A percentile compares a stretch with the other conserved stretches of the same genome.
phyloP scores from a whole-genome alignment of 1,140 invertebrate genomes.

The Hylyphantes graminicola region DNA sequence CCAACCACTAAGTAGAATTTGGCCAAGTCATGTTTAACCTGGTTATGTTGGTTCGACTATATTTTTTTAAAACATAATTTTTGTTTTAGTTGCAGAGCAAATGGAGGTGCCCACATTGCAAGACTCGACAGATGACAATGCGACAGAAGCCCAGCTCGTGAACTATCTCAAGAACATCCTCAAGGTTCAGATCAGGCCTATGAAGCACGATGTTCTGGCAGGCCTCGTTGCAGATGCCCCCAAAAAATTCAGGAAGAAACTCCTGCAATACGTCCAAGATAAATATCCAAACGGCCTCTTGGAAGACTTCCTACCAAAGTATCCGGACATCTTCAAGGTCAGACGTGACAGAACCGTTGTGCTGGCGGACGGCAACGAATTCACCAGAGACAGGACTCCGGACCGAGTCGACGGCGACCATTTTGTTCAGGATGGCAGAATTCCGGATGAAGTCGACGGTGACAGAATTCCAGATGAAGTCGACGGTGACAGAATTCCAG shows the following conservation, averaged over 20 bases:
- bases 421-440: neutral
- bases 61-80: neutral
- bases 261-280: slow-evolving; percentile 25
- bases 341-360: slow-evolving; percentile 17
- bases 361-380: slow-evolving; percentile 14
- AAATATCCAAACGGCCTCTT: slow-evolving; percentile 23
- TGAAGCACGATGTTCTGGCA: slow-evolving; percentile 15
- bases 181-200: slow-evolving; percentile 35
- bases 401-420: neutral
- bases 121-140: neutral
- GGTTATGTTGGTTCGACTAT: neutral
- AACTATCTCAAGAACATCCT: slow-evolving; percentile 28
- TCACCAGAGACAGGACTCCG: neutral
- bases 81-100: neutral
- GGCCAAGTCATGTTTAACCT: too few relatives aligned
- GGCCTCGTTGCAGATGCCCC: slow-evolving; percentile 21
- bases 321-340: slow-evolving; percentile 11
- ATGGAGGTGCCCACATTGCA: slow-evolving; percentile 9
- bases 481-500: too few relatives aligned
- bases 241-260: slow-evolving; percentile 6
- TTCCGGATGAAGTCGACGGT: neutral
- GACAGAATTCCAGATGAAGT: too few relatives aligned
- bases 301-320: slow-evolving; percentile 29
- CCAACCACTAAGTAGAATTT: too few relatives aligned
- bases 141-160: slow-evolving; percentile 19